Percentiles rank a stretch among this genome's conserved stretches.
Evolutionary conservation across 2,888 invertebrate species (phyloP).

Genomic region (Drosophila percnosoma): DNA sequence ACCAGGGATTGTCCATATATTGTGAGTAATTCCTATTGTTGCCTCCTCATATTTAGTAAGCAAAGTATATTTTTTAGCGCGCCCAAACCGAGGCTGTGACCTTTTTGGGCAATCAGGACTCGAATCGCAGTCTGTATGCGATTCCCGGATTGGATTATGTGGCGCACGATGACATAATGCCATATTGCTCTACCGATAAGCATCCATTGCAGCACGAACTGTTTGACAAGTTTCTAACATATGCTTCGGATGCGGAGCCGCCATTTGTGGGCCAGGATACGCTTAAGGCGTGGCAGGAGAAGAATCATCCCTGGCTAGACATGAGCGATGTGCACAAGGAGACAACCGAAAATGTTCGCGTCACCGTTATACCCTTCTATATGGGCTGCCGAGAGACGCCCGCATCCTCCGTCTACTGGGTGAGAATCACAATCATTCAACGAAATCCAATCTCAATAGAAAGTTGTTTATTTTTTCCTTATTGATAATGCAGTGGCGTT

Average conservation of each 20-base stretch:
- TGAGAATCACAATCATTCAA: slow-evolving; percentile 36
- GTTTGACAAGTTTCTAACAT: slow-evolving; percentile 96
- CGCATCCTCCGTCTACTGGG: slow-evolving; percentile 95
- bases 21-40: slow-evolving; percentile 58
- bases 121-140: slow-evolving; percentile 96
- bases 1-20: slow-evolving; percentile 98
- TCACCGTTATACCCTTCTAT: slow-evolving; percentile 99
- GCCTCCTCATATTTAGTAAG: no score
- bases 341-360: slow-evolving; percentile 93
- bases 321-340: slow-evolving; percentile 98
- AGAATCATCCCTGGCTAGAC: slow-evolving; percentile 98
- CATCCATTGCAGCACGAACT: slow-evolving; percentile 97
- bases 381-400: slow-evolving; percentile 98
- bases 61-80: slow-evolving; percentile 86
- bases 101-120: slow-evolving; percentile 97
- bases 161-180: slow-evolving; percentile 98
- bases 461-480: not conserved
- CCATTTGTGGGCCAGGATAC: slow-evolving; percentile 95
- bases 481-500: slow-evolving; percentile 92
- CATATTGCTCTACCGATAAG: slow-evolving; percentile 93
- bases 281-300: slow-evolving; percentile 97
- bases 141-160: slow-evolving; percentile 99
- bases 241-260: slow-evolving; percentile 92
- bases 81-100: slow-evolving; percentile 99
- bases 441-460: not conserved